Conservation (phyloP, 1,140 invertebrate genomes). For the Temnothorax nylanderi region DNA sequence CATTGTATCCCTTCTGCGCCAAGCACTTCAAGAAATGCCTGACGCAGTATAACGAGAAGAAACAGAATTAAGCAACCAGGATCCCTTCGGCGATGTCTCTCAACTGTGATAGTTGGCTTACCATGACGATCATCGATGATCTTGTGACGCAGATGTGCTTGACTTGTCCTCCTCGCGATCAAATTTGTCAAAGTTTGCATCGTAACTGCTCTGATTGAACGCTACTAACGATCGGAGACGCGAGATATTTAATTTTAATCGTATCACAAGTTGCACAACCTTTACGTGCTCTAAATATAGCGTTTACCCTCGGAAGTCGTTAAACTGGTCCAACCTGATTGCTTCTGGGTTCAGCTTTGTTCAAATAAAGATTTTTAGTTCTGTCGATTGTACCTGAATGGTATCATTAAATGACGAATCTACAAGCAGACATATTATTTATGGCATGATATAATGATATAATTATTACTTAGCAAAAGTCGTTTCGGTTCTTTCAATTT, state of each 20-base stretch:
- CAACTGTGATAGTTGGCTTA: conserved; percentile 44
- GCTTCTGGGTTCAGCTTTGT: conserved; percentile 28
- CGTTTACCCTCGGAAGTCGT: conserved; percentile 59
- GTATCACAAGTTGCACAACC: conserved; percentile 61
- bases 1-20: conserved; percentile 82
- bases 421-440: conserved; percentile 8
- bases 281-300: conserved; percentile 74
- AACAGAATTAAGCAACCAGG: conserved; percentile 46
- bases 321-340: conserved; percentile 64
- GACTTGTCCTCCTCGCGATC: neutral
- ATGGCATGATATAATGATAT: neutral
- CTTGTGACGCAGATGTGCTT: neutral
- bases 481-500: neutral
- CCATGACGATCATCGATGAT: conserved; percentile 15
- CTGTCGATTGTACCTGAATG: neutral
- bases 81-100: neutral
- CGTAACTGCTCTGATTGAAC: neutral
- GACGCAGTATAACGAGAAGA: conserved; percentile 75
- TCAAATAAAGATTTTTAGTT: neutral
- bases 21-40: conserved; percentile 85
- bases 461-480: conserved; percentile 6
- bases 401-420: neutral
- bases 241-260: neutral
- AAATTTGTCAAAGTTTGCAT: neutral
- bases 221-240: neutral